These are phyloP conservation scores for Heterocephalus glaber DNA, from an alignment of 2,113 vertebrate species.

Conservation along the genomic window DNA sequence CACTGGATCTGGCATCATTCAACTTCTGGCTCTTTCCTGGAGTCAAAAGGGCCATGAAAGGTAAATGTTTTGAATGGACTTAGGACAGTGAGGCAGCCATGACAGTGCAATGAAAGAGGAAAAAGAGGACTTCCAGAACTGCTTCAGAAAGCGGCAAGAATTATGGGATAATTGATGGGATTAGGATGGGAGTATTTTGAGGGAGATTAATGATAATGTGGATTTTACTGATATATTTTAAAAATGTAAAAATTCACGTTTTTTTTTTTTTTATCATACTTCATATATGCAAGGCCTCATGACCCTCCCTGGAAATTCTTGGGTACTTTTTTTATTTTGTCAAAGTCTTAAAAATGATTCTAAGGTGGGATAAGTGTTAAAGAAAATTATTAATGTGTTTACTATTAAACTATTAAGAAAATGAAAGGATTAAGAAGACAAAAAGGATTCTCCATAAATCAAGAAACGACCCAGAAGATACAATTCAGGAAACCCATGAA, in stretches of 20 bases:
- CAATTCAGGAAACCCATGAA: neutral
- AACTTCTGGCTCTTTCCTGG: neutral
- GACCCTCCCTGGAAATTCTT: neutral
- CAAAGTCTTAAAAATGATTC: neutral
- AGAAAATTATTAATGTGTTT: neutral
- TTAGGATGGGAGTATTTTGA: neutral
- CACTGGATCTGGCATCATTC: neutral
- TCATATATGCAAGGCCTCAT: neutral
- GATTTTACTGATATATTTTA: neutral
- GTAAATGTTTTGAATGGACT: neutral
- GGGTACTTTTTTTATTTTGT: neutral
- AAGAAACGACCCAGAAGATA: neutral
- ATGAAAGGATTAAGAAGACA: neutral
- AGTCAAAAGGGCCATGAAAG: neutral
- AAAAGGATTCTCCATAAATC: neutral
- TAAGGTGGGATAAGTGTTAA: neutral
- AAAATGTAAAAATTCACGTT: neutral
- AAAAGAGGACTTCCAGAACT: neutral
- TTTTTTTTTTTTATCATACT: neutral
- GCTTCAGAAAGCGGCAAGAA: neutral
- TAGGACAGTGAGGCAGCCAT: neutral
- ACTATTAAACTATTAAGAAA: neutral
- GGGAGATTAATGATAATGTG: neutral
- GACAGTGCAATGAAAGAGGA: neutral
- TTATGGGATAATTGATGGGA: neutral